Percentiles rank a stretch among this genome's conserved stretches.
Conservation (phyloP, 2,113 vertebrate species). For the Pituophis catenifer region DNA sequence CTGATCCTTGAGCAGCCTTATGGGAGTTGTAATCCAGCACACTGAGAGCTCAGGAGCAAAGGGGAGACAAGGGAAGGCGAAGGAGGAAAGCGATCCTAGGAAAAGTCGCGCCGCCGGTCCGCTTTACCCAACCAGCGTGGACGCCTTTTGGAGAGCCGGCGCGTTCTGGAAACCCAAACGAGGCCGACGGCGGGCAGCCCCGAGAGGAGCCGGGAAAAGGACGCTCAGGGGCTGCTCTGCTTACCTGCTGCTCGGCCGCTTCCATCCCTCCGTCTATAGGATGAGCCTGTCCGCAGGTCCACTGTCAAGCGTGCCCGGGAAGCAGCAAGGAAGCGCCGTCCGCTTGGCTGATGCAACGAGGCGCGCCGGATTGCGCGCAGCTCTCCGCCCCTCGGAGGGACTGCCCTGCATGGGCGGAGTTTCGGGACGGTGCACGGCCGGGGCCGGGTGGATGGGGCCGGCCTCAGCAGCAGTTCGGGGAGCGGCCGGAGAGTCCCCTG, state of each 20-base stretch:
- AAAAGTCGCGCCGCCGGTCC: neutral
- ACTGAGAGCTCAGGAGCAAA: neutral
- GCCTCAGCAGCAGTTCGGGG: neutral
- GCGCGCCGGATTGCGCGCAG: neutral
- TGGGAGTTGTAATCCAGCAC: neutral
- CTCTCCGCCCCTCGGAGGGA: neutral
- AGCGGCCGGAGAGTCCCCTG: neutral
- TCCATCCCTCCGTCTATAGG: neutral
- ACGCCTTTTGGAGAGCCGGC: neutral
- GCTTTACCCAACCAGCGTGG: neutral
- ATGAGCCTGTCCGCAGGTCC: neutral
- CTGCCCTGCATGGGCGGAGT: neutral
- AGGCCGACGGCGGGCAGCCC: neutral
- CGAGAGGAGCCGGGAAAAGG: neutral
- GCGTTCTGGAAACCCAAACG: neutral
- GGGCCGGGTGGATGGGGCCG: neutral
- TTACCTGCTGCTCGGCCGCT: neutral
- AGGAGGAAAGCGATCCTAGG: neutral
- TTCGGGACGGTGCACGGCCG: neutral
- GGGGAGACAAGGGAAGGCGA: neutral
- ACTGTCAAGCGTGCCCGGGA: neutral
- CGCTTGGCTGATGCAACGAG: neutral
- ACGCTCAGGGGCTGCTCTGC: neutral
- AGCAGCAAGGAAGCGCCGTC: neutral
- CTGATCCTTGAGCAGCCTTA: neutral